Evolutionary conservation across 1,140 invertebrate genomes (phyloP), one percentile per base, ranked within the genome.

Genomic region (Aphaenogaster rudis): DNA sequence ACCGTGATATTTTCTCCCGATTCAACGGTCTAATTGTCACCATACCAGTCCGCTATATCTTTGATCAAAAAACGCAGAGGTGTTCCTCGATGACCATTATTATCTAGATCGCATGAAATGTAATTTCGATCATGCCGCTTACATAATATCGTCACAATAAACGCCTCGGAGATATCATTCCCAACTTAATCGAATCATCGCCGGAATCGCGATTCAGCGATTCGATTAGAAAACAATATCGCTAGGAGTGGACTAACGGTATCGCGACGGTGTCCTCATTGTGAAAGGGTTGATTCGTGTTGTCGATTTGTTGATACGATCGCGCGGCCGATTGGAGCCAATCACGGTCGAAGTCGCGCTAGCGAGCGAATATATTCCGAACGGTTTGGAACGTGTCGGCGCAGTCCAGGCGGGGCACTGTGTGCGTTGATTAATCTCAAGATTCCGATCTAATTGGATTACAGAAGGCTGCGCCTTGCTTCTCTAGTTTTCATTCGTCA

Each of bases 361-460:
- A 61, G 59, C 39, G 57, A 15, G 59, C 63, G 66, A 61, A 54
- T 52, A 28, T n/a, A 36, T 79, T 67, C 39, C 21, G 9, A 45
- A 72, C 36, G 45, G 57, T 67, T 54, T 9, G 4, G 57, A 64
- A 88, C 85, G 85, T 69, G 86, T 93, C 90, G 88, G 72, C 82
- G 63, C 59, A 54, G 69, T 50, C 11, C 28, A 33, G 33, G 28
- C 45, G 36, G 39, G 69, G 86, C 66, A 48, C 13, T 87, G 71
- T 36, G 59, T 82, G 67, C 61, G 88, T 90, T 88, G 88, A 93
- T 94, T 92, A 90, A 93, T 92, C 89, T 67, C 72, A 50, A 78
- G 88, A 92, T 94, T 93, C 91, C 91, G 82, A 84, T 87, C 84
- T 94, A 94, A 94, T 94, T 94, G 91, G 93, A 93, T 94, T 94